Evolutionary conservation across 2,113 vertebrate genomes (phyloP).

Genomic region (Ivindomyrus marchei): DNA sequence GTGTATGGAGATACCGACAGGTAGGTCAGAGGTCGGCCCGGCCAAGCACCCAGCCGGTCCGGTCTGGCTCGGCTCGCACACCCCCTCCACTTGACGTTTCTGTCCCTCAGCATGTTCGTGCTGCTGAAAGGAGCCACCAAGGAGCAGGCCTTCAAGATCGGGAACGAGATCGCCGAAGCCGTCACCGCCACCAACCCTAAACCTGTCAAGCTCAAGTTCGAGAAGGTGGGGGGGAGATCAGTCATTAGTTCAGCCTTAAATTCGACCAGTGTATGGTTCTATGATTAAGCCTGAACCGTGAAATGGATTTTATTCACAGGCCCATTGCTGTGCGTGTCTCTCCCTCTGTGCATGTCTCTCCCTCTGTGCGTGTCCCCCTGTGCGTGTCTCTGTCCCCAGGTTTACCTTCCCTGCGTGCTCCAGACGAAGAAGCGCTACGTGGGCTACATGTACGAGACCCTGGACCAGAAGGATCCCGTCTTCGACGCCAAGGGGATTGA

Average conservation of each 20-base stretch:
- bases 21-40: conserved; percentile 46
- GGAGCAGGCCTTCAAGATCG: conserved; percentile 96
- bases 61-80: neutral
- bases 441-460: conserved; percentile 95
- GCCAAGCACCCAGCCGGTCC: too few species aligned
- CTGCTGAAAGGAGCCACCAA: conserved; percentile 94
- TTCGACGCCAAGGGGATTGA: conserved; percentile 98
- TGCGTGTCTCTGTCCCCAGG: conserved; percentile 52
- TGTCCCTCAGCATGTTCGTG: conserved; percentile 82
- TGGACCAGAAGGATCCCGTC: conserved; percentile 88
- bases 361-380: neutral
- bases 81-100: neutral
- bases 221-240: conserved; percentile 70
- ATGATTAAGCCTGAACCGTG: neutral
- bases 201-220: conserved; percentile 93
- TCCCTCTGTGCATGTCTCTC: neutral
- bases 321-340: neutral
- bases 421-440: conserved; percentile 98
- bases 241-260: neutral
- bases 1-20: conserved; percentile 98
- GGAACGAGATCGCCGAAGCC: conserved; percentile 92
- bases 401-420: conserved; percentile 92
- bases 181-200: conserved; percentile 95
- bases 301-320: neutral
- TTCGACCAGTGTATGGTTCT: neutral